A percentile compares a stretch with the other conserved stretches of the same genome.
Conservation (phyloP, 2,113 vertebrate species). For the Geococcyx californianus region DNA sequence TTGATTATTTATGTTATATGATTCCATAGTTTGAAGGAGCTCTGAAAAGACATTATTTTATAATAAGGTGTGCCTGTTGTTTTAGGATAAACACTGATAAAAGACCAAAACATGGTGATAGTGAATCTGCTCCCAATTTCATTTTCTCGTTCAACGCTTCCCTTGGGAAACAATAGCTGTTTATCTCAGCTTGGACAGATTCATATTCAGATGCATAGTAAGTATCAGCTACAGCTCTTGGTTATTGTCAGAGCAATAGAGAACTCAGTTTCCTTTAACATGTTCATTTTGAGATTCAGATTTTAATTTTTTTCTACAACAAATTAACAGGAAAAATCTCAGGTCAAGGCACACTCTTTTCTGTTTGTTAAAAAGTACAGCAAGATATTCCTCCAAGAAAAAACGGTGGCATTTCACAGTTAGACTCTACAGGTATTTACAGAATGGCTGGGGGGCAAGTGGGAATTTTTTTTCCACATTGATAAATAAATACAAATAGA, state of each 20-base stretch:
- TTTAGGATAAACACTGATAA: slow-evolving; percentile 18
- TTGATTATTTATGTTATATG: not conserved
- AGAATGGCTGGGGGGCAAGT: not conserved
- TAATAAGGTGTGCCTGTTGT: not conserved
- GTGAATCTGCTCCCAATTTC: not conserved
- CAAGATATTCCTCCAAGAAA: not conserved
- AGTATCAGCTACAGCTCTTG: not conserved
- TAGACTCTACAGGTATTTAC: not conserved
- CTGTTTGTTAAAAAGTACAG: not conserved
- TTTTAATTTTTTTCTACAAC: not conserved
- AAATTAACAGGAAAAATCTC: not conserved
- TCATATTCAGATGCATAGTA: not conserved
- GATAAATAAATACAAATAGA: not conserved
- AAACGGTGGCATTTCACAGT: not conserved
- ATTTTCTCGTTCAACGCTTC: not conserved
- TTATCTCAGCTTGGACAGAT: not conserved
- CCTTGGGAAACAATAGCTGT: slow-evolving; percentile 6
- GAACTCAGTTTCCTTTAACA: not conserved
- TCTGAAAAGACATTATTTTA: slow-evolving; percentile 1
- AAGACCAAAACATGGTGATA: not conserved
- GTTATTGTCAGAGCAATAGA: not conserved
- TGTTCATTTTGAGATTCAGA: not conserved
- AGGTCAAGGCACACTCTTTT: not conserved
- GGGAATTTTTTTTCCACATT: not conserved
- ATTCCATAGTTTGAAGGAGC: not conserved